Evolutionary conservation across 1,140 invertebrate species (phyloP), one percentile per base, ranked within the genome.

Genomic region (Fopius arisanus): DNA sequence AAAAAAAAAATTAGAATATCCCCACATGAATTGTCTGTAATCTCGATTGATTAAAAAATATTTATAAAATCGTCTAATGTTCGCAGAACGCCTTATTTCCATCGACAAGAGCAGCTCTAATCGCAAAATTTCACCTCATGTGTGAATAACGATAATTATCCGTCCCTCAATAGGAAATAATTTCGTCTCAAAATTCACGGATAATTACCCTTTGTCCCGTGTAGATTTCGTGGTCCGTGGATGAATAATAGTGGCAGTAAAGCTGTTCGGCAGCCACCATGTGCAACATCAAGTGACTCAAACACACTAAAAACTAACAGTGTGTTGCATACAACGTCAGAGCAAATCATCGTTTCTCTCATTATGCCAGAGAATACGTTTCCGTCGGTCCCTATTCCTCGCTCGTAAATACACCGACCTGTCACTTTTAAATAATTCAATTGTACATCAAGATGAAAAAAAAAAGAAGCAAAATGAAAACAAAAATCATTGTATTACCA

Each of bases 231-330:
- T 54, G 65, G 51, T 59, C 70, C 70, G 70, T 76, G 70, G 70
- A 73, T 73, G 70, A 76, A 70, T 76, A 76, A 76, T 76, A 54
- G 67, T 70, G 59, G 75, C 67, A 70, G 59, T 76, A 70, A 76
- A 76, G 54, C 70, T 59, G 66, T 75, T 75, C 70, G 66, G 51
- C 74, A 76, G 12, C 31, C 23, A 51, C 33, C 51, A 70, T 70
- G 67, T 72, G 63, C 28, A 59, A 63, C 5, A 43, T 54, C 26
- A 65, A 65, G 21, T 59, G 23, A 28, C 54, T 59, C 16, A 23
- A 26, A 59, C 54, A 59, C 23, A 59, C 19, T 59, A 59, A 59
- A 59, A 59, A 5, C 54, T 7, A 3, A 26, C 23, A 7, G 54
- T 59, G 21, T 59, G 54, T 59, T 59, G 54, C 54, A 59, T 59